These are phyloP conservation scores for Leucophenga maculata DNA, from an alignment of 2,888 invertebrate species.

Conservation along the genomic window DNA sequence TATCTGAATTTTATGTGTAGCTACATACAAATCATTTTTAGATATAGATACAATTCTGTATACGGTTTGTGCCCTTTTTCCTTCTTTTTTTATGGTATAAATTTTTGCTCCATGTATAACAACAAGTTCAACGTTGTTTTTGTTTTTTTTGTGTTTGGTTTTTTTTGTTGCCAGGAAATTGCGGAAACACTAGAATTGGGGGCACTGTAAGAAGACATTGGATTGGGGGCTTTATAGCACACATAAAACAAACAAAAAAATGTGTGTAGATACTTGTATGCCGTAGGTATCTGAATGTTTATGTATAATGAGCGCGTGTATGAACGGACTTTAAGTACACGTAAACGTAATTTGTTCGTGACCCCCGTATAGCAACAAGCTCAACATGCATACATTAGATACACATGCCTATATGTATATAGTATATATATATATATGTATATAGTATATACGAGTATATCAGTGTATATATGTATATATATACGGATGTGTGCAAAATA, in stretches of 20 bases:
- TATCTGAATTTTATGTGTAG: background rate
- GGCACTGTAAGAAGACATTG: background rate
- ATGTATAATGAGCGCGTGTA: background rate
- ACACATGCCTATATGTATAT: no score
- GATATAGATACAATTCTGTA: slow-evolving; percentile 13
- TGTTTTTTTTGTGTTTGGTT: background rate
- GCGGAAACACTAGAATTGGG: background rate
- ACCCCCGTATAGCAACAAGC: background rate
- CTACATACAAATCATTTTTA: background rate
- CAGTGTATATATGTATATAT: no score
- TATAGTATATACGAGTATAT: no score
- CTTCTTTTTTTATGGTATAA: background rate
- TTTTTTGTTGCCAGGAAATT: background rate
- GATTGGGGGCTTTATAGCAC: background rate
- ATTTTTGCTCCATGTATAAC: no score
- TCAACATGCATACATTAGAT: no score
- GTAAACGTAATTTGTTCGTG: slow-evolving; percentile 18
- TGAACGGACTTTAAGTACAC: background rate
- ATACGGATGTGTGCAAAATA: no score
- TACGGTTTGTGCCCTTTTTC: background rate
- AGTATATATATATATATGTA: no score
- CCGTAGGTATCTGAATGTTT: background rate
- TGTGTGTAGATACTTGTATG: background rate
- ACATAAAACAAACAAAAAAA: no score
- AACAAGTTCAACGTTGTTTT: no score